phyloP scores from a whole-genome alignment of 2,888 invertebrate genomes.

The Arctia plantaginis region DNA sequence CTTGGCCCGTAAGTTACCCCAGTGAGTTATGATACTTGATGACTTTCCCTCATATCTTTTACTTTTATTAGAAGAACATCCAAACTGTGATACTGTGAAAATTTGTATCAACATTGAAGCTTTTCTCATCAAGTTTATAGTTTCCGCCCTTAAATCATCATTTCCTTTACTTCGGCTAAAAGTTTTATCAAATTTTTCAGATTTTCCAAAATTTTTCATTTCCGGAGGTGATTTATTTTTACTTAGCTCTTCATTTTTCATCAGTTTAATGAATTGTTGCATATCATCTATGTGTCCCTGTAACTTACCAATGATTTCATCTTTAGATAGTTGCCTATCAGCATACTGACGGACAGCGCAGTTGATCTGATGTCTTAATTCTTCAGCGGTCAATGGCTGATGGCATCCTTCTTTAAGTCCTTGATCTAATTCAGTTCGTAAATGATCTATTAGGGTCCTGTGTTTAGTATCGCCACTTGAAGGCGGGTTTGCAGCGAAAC shows the following conservation, averaged over 20 bases:
- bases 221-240: conserved; percentile 63
- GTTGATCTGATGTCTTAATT: conserved; percentile 95
- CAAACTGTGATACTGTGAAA: conserved; percentile 96
- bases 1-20: conserved; percentile 97
- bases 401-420: conserved; percentile 93
- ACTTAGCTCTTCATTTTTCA: conserved; percentile 92
- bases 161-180: conserved; percentile 71
- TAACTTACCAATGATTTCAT: conserved; percentile 97
- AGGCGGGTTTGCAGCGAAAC: conserved; percentile 96
- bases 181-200: conserved; percentile 76
- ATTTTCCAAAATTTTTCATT: conserved; percentile 64
- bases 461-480: conserved; percentile 94
- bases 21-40: conserved; percentile 95
- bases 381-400: conserved; percentile 91
- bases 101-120: conserved; percentile 96
- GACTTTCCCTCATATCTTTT: conserved; percentile 94
- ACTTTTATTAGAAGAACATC: conserved; percentile 91
- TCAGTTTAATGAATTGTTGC: conserved; percentile 97
- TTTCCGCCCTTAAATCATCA: conserved; percentile 85
- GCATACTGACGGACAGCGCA: conserved; percentile 96
- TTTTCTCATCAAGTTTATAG: conserved; percentile 93
- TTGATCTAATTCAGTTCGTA: conserved; percentile 93
- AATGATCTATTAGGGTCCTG: conserved; percentile 94
- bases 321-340: conserved; percentile 97
- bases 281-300: conserved; percentile 99